Base-by-base conservation (phyloP, 2,113 vertebrate species). In the Stictonetta naevosa region DNA sequence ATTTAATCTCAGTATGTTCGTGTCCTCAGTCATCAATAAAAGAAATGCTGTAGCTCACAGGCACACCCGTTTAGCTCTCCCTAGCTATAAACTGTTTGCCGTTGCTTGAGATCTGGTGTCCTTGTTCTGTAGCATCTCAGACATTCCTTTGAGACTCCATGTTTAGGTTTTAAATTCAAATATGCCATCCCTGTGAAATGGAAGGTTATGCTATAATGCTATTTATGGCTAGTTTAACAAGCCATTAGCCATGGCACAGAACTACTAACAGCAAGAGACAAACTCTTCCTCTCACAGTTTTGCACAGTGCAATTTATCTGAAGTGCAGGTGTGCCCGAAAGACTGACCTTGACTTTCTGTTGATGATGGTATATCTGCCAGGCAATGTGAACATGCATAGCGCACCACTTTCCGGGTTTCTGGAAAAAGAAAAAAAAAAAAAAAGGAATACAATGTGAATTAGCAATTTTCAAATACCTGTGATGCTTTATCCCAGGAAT, bases 301-400 rank as follows among this genome's bases (percentile, higher is more conserved):
- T 76, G 60, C 60, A 6, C 52, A 29, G 34, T 10, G 28, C 55
- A 23, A 33, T 11, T 12, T 50, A n/a, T 10, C 59, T 15, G 33
- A 53, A 80, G 58, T 0, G 25, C 55, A 58, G 20, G 25, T 1
- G 2, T 38, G 33, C 33, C 86, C 68, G 5, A 7, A 44, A 29
- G 38, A 98, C 99, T 98, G 96, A 99, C 99, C 99, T 99, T 99
- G 88, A 99, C 99, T 97, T 99, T 99, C 97, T 99, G 99, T 97
- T 99, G 99, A 95, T 99, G 99, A 81, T 99, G 99, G 97, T 99
- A 99, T 75, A 99, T 99, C 98, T 99, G 99, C 99, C 99, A 99
- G 95, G 99, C 99, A 14, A 99, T 99, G 75, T 99, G 99, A 69
- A 99, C 99, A 2, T 99, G 99, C 99, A 99, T 99, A 20, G 99